Base-by-base conservation (phyloP, 2,113 vertebrate genomes). In the Xyrauchen texanus region DNA sequence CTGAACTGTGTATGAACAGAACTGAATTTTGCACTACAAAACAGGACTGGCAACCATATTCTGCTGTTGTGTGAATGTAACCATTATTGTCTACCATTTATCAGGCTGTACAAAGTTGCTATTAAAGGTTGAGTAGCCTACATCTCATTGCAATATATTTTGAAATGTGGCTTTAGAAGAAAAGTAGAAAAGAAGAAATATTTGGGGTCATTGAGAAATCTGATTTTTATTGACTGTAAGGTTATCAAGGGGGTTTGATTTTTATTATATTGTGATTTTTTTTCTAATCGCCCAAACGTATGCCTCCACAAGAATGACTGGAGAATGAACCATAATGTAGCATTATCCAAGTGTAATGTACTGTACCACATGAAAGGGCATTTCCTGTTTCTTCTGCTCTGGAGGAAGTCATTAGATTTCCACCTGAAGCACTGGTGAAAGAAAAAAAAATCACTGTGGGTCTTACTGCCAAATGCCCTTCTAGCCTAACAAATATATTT, bases 281-380 rank as follows among this genome's bases (percentile, higher is more conserved):
- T 47, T 11, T 69, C 16, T 71, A 42, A 57, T 57, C 52, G n/a
- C 7, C 4, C 10, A 42, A 5, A 15, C 15, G 52, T 55, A 55
- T 69, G 47, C 51, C 15, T 42, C 13, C 55, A 15, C 53, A 10
- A 45, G 42, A 45, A 71, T 15, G 52, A 57, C 42, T 3, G 12
- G 68, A 55, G 21, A 70, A 70, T n/a, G 12, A 70, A 60, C 7
- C 55, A 15, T 51, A 34, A 34, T 72, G 70, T 60, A 60, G 42
- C 53, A 46, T 72, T 15, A 58, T 21, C 15, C 11, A 34, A 71
- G 52, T 15, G 44, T 34, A 57, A 58, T 15, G 34, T 8, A 55
- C 12, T 34, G 21, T 34, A 34, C 21, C 21, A 34, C 1, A 1
- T 1, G 21, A 34, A 34, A 34, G 21, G 21, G 8, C 15, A 69